These are phyloP conservation scores for Anas platyrhynchos DNA, from an alignment of 2,113 vertebrate species.

Conservation along the genomic window DNA sequence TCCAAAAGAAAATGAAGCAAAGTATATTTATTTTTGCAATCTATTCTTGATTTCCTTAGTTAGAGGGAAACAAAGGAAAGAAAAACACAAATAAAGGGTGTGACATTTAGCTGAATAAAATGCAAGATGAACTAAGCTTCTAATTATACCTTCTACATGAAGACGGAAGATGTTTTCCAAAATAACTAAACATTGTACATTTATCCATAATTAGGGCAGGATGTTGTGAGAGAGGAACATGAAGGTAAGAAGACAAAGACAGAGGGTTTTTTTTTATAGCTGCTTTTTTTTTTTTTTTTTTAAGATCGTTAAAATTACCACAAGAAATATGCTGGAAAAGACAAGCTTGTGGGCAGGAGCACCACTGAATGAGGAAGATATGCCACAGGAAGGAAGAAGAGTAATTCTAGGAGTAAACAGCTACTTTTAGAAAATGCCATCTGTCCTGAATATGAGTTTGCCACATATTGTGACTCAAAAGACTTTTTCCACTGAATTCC, in stretches of 20 bases:
- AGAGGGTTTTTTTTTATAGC: background rate
- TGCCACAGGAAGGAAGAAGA: conserved; percentile 63
- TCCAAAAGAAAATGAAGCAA: background rate
- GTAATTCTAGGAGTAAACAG: conserved; percentile 67
- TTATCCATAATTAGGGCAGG: background rate
- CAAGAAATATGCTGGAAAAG: conserved; percentile 55
- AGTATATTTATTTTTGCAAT: background rate
- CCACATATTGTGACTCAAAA: conserved; percentile 14
- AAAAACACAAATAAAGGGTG: background rate
- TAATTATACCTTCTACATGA: background rate
- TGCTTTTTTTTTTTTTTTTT: background rate
- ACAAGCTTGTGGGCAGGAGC: conserved; percentile 43
- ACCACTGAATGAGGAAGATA: conserved; percentile 44
- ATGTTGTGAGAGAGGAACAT: background rate
- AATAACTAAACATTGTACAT: background rate
- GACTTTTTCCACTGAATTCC: background rate
- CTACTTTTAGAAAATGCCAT: conserved; percentile 68
- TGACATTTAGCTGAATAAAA: conserved; percentile 30
- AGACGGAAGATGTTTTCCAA: background rate
- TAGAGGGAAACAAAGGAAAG: background rate
- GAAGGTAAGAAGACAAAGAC: background rate
- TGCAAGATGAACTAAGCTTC: background rate
- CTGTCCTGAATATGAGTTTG: conserved; percentile 44
- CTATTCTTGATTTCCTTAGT: background rate
- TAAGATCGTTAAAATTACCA: background rate